These are phyloP conservation scores for Elanoides forficatus DNA, from an alignment of 2,113 vertebrate species.

Conservation along the genomic window DNA sequence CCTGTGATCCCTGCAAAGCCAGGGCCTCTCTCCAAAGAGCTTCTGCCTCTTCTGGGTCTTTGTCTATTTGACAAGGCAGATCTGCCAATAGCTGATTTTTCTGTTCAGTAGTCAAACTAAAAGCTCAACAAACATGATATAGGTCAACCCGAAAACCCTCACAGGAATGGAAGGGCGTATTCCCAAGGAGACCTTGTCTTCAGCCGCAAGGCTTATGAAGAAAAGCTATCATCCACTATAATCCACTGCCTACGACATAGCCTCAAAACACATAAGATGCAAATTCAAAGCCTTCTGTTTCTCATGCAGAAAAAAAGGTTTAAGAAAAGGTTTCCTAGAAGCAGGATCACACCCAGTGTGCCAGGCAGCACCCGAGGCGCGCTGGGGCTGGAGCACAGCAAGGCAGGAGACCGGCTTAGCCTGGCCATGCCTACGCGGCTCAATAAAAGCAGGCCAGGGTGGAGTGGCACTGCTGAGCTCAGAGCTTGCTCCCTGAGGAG, in stretches of 20 bases:
- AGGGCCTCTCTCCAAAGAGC: not conserved
- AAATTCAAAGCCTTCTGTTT: not conserved
- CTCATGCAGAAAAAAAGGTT: not conserved
- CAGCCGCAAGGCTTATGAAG: not conserved
- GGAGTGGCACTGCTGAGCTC: not conserved
- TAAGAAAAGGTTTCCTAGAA: not conserved
- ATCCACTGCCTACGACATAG: not conserved
- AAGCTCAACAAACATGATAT: not conserved
- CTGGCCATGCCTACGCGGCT: rapidly evolving
- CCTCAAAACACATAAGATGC: not conserved
- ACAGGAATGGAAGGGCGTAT: not conserved
- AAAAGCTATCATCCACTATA: not conserved
- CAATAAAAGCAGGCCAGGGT: not conserved
- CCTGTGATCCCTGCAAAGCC: not conserved
- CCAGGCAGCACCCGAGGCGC: not conserved
- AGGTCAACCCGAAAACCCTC: not conserved
- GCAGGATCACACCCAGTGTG: not conserved
- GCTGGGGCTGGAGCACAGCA: not conserved
- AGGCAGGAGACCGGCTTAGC: not conserved
- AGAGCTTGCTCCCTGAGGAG: not conserved
- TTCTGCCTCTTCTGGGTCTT: not conserved
- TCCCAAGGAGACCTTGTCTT: not conserved
- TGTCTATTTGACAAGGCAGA: not conserved
- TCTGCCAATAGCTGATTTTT: not conserved
- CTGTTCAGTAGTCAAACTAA: not conserved